Conservation (phyloP, 2,888 invertebrate genomes). For the Aelia acuminata region DNA sequence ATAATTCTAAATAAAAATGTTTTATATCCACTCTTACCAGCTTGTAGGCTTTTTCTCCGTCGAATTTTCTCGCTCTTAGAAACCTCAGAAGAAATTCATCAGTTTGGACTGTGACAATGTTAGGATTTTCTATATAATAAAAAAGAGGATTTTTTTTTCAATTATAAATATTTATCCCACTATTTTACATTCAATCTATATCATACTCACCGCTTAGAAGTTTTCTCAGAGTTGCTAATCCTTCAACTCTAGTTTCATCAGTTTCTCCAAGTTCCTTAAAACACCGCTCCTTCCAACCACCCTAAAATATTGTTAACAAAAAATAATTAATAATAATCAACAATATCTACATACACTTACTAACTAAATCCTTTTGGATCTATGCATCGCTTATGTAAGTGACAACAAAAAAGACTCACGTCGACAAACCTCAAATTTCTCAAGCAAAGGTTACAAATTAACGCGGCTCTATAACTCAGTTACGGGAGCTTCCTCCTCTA, state of each 20-base stretch:
- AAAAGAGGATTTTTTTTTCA: conserved; percentile 7
- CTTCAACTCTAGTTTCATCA: conserved; percentile 53
- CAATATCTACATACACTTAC: too few relatives aligned
- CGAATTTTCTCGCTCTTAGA: conserved; percentile 66
- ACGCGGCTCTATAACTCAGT: too few relatives aligned
- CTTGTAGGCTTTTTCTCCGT: conserved; percentile 65
- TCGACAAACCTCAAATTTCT: too few relatives aligned
- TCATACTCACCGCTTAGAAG: conserved; percentile 8
- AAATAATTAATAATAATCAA: neutral
- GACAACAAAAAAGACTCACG: too few relatives aligned
- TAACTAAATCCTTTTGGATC: too few relatives aligned
- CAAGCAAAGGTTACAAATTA: too few relatives aligned
- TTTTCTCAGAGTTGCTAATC: conserved; percentile 55
- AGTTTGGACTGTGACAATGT: conserved; percentile 64
- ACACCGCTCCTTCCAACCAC: conserved; percentile 60
- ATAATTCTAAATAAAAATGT: neutral
- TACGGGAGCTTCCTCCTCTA: too few relatives aligned
- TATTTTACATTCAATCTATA: neutral
- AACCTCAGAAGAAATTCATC: conserved; percentile 67
- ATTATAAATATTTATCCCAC: neutral
- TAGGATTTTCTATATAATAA: conserved; percentile 64
- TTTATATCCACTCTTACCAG: conserved; percentile 65
- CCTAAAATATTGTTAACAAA: neutral
- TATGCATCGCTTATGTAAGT: too few relatives aligned
- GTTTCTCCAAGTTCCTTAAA: conserved; percentile 62